Base-by-base conservation (phyloP, 2,888 invertebrate genomes). In the Drosophila parthenogenetica region DNA sequence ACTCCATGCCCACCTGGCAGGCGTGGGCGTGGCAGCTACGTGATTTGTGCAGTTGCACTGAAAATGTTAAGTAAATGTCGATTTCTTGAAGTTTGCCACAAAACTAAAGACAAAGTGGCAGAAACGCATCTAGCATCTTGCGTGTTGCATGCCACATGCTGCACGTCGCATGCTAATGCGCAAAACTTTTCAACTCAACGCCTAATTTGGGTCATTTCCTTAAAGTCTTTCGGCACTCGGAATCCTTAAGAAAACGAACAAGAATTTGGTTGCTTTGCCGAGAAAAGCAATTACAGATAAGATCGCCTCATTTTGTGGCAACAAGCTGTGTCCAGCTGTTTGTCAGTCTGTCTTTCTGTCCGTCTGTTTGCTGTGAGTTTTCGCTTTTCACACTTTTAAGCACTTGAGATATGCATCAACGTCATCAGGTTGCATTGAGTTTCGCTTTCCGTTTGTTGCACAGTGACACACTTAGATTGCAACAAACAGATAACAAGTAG, bases 241-340 rank as follows among this genome's bases (percentile, higher is more conserved):
- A 29, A 29, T 29, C 57, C 69, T 71, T 68, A 61, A 76, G 77
- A 60, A 62, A 67, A 49, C 67, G 73, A 11, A 29, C 29, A 29
- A 29, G 29, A 29, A 72, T 66, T 74, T 66, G 77, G 74, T 71
- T 78, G 57, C 49, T 70, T 49, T 64, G 60, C 13, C 35, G 45
- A 58, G 79, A 80, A 85, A 88, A 90, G 87, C 86, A 90, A 90
- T 90, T 90, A 89, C 84, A 78, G 89, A 90, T 90, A 90, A 90
- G 90, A 90, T 90, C 89, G 81, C 58, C 81, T 90, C 89, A 90
- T 90, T 90, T 85, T 42, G 46, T 57, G 62, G 40, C 48, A 40
- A 70, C 69, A 59, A n/a, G 10, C 58, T 32, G 17, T 61, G 60
- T 45, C 22, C 39, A 58, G 50, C 67, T 81, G 84, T 89, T 80